These are phyloP conservation scores for Lysiphlebus fabarum DNA, from an alignment of 1,140 invertebrate species.

Conservation along the genomic window DNA sequence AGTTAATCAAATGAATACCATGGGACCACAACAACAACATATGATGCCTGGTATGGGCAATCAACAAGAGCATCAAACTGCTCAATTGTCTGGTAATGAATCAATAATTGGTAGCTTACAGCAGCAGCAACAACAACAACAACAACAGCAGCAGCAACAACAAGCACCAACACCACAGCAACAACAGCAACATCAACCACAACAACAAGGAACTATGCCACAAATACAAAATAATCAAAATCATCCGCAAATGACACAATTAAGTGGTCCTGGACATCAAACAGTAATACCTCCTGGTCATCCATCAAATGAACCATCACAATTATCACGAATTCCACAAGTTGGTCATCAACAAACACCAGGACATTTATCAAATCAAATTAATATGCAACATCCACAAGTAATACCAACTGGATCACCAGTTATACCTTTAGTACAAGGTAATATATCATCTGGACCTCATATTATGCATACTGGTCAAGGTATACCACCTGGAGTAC, in stretches of 20 bases:
- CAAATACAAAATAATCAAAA: conserved; percentile 30
- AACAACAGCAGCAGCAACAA: conserved; percentile 21
- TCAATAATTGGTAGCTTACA: no score
- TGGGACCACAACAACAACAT: conserved; percentile 25
- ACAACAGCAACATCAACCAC: conserved; percentile 33
- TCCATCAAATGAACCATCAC: conserved; percentile 15
- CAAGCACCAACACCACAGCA: conserved; percentile 25
- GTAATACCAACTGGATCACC: neutral
- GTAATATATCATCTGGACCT: neutral
- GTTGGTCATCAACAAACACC: conserved; percentile 14
- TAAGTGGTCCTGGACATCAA: conserved; percentile 25
- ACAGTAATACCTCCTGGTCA: conserved; percentile 17
- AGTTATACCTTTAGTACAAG: neutral
- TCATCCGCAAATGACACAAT: conserved; percentile 36
- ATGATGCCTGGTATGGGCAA: conserved; percentile 35
- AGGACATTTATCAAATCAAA: conserved; percentile 27
- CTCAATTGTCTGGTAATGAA: neutral
- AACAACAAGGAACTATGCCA: conserved; percentile 31
- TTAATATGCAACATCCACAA: neutral
- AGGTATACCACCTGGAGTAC: neutral
- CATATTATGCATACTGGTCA: conserved; percentile 9
- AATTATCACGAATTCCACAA: conserved; percentile 11
- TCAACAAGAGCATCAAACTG: conserved; percentile 33
- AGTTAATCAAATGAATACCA: conserved; percentile 21
- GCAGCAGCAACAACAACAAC: conserved; percentile 22